Base-by-base conservation (phyloP, 2,113 vertebrate species). In the Callocephalon fimbriatum region DNA sequence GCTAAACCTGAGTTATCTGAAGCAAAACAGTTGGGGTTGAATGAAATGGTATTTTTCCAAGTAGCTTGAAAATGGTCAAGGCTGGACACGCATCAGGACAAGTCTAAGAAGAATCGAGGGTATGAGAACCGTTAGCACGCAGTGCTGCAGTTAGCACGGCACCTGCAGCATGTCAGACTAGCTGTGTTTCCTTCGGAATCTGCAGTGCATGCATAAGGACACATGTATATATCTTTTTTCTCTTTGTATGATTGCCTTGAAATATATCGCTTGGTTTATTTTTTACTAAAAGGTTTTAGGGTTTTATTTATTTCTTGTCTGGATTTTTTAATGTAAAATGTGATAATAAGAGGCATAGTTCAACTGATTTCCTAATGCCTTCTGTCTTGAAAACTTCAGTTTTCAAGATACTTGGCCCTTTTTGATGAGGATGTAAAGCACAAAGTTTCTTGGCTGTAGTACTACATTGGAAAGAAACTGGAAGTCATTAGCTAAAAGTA, bases 141-240 rank as follows among this genome's bases (percentile, higher is more conserved):
- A 20, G 5, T 19, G 42, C 29, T 32, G 47, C 21, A 40, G 25
- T 54, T 29, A 44, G 23, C 42, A 18, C 1, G 10, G 21, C 18
- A 16, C 15, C 21, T 53, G 44, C 47, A 79, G 31, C 9, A 5
- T 23, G 9, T 26, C 15, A 51, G 15, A 42, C 7, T 6, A 2
- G 35, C 44, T 73, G 31, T 44, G 63, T 42, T 84, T 93, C 80
- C 86, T 68, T 21, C 37, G 37, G 26, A 56, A 47, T 31, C 3
- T 62, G 50, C 48, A 77, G 48, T 20, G 38, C 27, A 6, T 42
- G 44, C 9, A 25, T 27, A 70, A 83, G 67, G 35, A 32, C 26
- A 42, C 0, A 0, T 45, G 22, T 16, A 12, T 25, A 2, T 10
- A 4, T 8, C 6, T 17, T 45, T 32, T 26, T 38, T 11, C 19